Evolutionary conservation across 2,113 vertebrate genomes (phyloP).

Genomic region (Acrocephalus kingi): DNA sequence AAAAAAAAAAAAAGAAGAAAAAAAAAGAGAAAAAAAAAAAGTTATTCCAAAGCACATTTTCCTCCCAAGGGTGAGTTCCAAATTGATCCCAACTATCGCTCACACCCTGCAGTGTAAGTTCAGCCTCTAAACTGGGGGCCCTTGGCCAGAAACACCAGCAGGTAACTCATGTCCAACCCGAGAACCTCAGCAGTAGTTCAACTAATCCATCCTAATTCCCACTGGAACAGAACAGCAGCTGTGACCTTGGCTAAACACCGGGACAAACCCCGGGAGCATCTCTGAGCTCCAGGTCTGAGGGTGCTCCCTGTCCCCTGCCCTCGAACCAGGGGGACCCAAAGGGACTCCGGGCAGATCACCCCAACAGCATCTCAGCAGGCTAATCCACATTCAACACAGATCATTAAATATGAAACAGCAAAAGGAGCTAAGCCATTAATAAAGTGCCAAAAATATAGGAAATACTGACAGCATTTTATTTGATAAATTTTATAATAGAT

Average conservation of each 20-base stretch:
- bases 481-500: constrained; percentile 46
- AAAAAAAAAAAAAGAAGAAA: background rate
- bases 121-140: background rate
- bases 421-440: constrained; percentile 56
- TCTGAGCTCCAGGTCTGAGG: background rate
- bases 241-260: background rate
- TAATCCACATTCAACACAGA: constrained; percentile 52
- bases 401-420: constrained; percentile 41
- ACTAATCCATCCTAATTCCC: background rate
- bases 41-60: background rate
- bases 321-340: background rate
- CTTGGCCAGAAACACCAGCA: background rate
- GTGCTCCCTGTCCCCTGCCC: background rate
- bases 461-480: constrained; percentile 69
- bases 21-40: background rate
- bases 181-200: constrained; percentile 44
- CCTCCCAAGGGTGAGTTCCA: background rate
- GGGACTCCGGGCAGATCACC: background rate
- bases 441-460: constrained; percentile 67
- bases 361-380: constrained; percentile 51
- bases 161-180: constrained; percentile 6
- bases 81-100: background rate
- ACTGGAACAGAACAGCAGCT: constrained; percentile 29
- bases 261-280: background rate
- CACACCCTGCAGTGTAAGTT: background rate